Base-by-base conservation (phyloP, 2,113 vertebrate species). In the Oreamnos americanus region DNA sequence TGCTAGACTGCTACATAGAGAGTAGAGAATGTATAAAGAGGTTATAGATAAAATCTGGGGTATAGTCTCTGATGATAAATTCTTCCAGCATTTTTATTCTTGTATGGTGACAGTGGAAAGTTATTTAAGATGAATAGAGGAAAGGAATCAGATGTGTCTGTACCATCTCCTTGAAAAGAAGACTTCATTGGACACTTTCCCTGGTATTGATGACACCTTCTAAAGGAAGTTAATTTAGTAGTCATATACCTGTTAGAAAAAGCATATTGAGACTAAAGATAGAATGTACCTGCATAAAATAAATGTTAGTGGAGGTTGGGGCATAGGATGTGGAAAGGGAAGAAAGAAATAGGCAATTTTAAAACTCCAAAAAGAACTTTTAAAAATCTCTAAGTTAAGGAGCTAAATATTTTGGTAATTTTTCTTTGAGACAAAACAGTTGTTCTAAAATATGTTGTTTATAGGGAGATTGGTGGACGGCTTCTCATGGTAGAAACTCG, bases 381-480 rank as follows among this genome's bases (percentile, higher is more conserved):
- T 28, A 87, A 96, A 96, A 49, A 45, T 87, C 28, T 84, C 67
- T 92, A 90, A 51, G 55, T 17, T 89, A 87, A 17, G 33, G 26
- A 92, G 33, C 33, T 93, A 96, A 94, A 90, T 93, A 84, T 93
- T 90, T 97, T 89, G 19, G 45, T 89, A 96, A 97, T 84, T 98
- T 58, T 45, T 93, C 15, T 98, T 98, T 94, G 93, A 92, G 81
- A 76, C 36, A 87, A 95, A 98, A 94, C 49, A 94, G 30, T 97
- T 97, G 92, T 97, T 98, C 83, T 96, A 97, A 93, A 96, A 84
- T 98, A 19, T 98, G 96, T 98, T 98, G 71, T 98, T 96, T 98
- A 64, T 98, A 99, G 99, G 99, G 99, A 99, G 96, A 99, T 99
- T 33, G 99, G 99, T 53, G 99, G 99, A 49, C 99, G 99, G 26